A percentile compares a stretch with the other conserved stretches of the same genome.
Evolutionary conservation across 1,140 invertebrate species (phyloP).

Genomic region (Procambarus virginalis): DNA sequence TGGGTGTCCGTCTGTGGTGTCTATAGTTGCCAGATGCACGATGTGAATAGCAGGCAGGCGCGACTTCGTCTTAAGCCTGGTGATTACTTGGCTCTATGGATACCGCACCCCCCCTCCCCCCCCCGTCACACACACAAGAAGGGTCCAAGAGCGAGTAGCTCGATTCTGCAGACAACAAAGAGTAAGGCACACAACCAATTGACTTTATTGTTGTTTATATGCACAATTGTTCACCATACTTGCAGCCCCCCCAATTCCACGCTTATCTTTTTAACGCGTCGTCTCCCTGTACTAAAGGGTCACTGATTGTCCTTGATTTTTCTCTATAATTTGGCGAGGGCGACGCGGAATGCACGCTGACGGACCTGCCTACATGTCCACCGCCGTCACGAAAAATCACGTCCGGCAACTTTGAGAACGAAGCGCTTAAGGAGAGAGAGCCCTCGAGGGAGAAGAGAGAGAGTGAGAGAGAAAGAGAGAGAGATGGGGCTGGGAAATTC

Average conservation of each 20-base stretch:
- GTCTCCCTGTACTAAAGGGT: too few relatives aligned
- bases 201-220: too few relatives aligned
- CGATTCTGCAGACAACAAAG: too few relatives aligned
- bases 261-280: too few relatives aligned
- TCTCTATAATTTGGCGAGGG: too few relatives aligned
- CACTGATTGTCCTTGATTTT: too few relatives aligned
- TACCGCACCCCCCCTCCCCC: neutral
- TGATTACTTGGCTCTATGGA: neutral
- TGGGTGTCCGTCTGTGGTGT: neutral
- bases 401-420: slow-evolving; percentile 42
- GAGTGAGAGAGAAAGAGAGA: slow-evolving; percentile 30
- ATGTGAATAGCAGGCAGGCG: slow-evolving; percentile 43
- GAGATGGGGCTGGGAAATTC: neutral
- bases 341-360: neutral
- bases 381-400: slow-evolving; percentile 22
- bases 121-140: too few relatives aligned
- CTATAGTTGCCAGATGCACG: slow-evolving; percentile 39
- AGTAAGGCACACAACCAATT: too few relatives aligned
- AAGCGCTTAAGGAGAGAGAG: slow-evolving; percentile 25
- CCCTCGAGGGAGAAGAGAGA: slow-evolving; percentile 51
- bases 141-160: too few relatives aligned
- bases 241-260: too few relatives aligned
- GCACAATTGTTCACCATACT: too few relatives aligned
- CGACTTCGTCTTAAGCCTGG: too few relatives aligned
- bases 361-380: neutral